Conservation (phyloP, 2,113 vertebrate species). For the Cavia porcellus region DNA sequence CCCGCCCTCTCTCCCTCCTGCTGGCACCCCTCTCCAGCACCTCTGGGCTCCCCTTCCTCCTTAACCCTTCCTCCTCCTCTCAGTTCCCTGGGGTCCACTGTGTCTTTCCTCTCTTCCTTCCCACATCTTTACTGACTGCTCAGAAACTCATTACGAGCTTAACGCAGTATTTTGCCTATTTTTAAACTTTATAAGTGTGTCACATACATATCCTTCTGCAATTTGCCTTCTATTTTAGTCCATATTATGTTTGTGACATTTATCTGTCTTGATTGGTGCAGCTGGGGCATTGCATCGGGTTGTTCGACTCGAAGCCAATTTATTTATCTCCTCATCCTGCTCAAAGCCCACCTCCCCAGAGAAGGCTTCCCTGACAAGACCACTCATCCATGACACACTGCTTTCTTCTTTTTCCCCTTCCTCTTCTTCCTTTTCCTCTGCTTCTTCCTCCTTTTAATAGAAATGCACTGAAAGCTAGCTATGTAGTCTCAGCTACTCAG, state of each 20-base stretch:
- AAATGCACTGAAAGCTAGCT: not conserved
- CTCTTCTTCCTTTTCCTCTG: not conserved
- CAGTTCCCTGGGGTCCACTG: not conserved
- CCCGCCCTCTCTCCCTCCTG: no score
- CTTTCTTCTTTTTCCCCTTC: not conserved
- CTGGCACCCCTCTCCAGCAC: not conserved
- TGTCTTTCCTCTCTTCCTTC: not conserved
- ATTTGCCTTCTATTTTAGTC: constrained; percentile 64
- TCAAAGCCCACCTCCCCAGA: not conserved
- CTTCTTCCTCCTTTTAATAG: not conserved
- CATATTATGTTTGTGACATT: constrained; percentile 30
- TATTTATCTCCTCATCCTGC: not conserved
- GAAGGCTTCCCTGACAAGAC: not conserved
- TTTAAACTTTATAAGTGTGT: constrained; percentile 39
- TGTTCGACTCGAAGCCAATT: not conserved
- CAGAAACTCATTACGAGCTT: constrained; percentile 38
- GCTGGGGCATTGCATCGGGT: not conserved
- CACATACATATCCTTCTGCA: constrained; percentile 39
- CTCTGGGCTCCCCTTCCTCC: no score
- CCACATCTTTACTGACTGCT: constrained; percentile 11
- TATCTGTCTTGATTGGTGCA: constrained; percentile 18
- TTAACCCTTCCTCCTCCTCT: no score
- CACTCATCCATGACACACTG: not conserved
- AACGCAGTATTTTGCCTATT: constrained; percentile 34
- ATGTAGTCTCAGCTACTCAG: not conserved